These are phyloP conservation scores for Aphidius colemani DNA, from an alignment of 2,888 invertebrate species.

Conservation along the genomic window DNA sequence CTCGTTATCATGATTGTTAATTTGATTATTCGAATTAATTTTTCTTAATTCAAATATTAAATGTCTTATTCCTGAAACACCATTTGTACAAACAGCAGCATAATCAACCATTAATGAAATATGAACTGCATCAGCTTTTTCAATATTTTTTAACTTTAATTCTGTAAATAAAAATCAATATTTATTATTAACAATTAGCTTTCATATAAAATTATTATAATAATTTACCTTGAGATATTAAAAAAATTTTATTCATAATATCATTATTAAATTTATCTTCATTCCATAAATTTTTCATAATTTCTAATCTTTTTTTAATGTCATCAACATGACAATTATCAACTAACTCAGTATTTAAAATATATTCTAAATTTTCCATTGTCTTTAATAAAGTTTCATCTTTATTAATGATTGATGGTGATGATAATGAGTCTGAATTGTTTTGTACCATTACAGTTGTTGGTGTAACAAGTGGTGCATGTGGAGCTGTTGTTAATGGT, in stretches of 20 bases:
- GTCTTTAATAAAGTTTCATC: slow-evolving; percentile 40
- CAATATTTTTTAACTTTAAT: slow-evolving; percentile 61
- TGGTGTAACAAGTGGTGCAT: slow-evolving; percentile 41
- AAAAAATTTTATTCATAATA: slow-evolving; percentile 62
- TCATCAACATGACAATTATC: slow-evolving; percentile 55
- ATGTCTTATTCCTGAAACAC: slow-evolving; percentile 70
- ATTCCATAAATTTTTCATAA: slow-evolving; percentile 66
- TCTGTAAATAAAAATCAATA: slow-evolving; percentile 58
- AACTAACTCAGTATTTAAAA: slow-evolving; percentile 39
- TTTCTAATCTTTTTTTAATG: slow-evolving; percentile 63
- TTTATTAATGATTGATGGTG: slow-evolving; percentile 36
- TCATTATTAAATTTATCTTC: slow-evolving; percentile 63
- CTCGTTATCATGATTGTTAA: not conserved
- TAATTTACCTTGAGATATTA: slow-evolving; percentile 64
- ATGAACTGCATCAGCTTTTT: slow-evolving; percentile 66
- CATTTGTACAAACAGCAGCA: slow-evolving; percentile 64
- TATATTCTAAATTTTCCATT: slow-evolving; percentile 41
- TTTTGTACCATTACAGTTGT: slow-evolving; percentile 24
- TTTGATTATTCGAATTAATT: slow-evolving; percentile 24
- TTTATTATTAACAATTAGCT: not conserved
- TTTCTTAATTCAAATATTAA: slow-evolving; percentile 60
- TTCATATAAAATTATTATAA: not conserved
- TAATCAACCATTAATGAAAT: slow-evolving; percentile 67
- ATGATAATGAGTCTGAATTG: slow-evolving; percentile 1
- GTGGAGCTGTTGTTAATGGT: slow-evolving; percentile 43